Conservation (phyloP, 1,140 invertebrate genomes). For the Drosophila teissieri region DNA sequence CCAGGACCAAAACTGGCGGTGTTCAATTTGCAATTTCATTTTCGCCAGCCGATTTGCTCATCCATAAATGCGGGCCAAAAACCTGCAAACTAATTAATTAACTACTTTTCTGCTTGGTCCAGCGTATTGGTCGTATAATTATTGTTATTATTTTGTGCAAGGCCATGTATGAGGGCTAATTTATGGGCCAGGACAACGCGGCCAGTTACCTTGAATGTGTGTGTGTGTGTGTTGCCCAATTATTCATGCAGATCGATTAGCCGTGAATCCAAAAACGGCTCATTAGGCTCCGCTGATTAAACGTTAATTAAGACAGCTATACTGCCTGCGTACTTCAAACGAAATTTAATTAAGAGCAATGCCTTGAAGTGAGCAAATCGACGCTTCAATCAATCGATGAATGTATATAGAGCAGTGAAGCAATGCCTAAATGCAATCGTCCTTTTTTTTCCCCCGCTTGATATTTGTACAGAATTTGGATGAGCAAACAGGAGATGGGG, state of each 20-base stretch:
- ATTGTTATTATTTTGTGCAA: constrained; percentile 42
- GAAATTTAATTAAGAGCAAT: constrained; percentile 66
- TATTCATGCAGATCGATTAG: constrained; percentile 77
- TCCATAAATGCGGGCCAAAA: constrained; percentile 38
- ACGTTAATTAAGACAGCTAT: constrained; percentile 57
- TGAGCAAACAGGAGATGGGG: constrained; percentile 33
- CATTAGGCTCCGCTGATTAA: constrained; percentile 66
- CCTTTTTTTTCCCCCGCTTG: not conserved
- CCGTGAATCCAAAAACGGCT: constrained; percentile 57
- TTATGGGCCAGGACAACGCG: constrained; percentile 36
- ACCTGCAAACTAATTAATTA: constrained; percentile 64
- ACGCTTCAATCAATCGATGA: constrained; percentile 51
- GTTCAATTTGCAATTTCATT: constrained; percentile 52
- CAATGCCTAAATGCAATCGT: constrained; percentile 42
- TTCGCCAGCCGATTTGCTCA: constrained; percentile 46
- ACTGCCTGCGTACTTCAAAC: constrained; percentile 58
- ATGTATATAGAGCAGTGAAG: constrained; percentile 17
- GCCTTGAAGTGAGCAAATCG: constrained; percentile 36
- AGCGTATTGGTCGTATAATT: constrained; percentile 40
- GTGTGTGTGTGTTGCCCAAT: constrained; percentile 35
- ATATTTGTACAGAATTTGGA: constrained; percentile 38
- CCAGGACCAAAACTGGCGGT: constrained; percentile 6
- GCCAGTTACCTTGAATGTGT: constrained; percentile 26
- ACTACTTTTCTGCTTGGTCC: constrained; percentile 53
- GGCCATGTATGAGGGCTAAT: constrained; percentile 24